Evolutionary conservation across 2,797 vertebrate species (phyloP).

Genomic region (Danio albolineatus): DNA sequence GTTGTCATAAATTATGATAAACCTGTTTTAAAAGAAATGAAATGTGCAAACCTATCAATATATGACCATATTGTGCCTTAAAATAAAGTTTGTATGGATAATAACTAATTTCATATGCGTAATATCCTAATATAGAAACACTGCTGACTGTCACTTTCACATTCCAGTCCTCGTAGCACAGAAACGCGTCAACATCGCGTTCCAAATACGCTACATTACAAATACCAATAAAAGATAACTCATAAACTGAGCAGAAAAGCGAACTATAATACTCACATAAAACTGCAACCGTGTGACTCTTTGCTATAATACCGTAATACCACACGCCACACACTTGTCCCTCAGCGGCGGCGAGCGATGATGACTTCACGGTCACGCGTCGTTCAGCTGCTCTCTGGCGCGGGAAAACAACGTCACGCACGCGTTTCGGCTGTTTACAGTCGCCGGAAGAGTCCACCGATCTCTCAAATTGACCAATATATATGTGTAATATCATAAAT

Average conservation of each 20-base stretch:
- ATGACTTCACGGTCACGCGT: constrained; percentile 38
- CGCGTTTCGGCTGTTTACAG: constrained; percentile 18
- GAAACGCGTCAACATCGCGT: not conserved
- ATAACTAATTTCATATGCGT: not conserved
- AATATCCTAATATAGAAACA: not conserved
- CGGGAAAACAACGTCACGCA: not conserved
- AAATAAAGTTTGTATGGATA: not conserved
- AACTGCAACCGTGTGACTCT: constrained; percentile 12
- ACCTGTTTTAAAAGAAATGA: not conserved
- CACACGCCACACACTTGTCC: constrained; percentile 6
- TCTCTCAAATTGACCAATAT: not conserved
- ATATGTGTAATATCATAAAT: not conserved
- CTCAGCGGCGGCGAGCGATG: constrained; percentile 5
- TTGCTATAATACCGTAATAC: too few relatives aligned
- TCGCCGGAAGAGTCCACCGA: constrained; percentile 10
- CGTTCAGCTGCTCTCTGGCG: constrained; percentile 16
- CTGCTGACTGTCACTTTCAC: not conserved
- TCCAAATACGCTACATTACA: not conserved
- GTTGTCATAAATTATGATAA: not conserved
- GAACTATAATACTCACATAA: constrained; percentile 49
- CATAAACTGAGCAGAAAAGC: not conserved
- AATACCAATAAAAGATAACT: not conserved
- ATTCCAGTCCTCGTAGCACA: not conserved
- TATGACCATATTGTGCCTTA: not conserved
- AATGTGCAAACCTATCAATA: not conserved